phyloP scores from a whole-genome alignment of 2,113 vertebrate genomes.

The Saimiri boliviensis region DNA sequence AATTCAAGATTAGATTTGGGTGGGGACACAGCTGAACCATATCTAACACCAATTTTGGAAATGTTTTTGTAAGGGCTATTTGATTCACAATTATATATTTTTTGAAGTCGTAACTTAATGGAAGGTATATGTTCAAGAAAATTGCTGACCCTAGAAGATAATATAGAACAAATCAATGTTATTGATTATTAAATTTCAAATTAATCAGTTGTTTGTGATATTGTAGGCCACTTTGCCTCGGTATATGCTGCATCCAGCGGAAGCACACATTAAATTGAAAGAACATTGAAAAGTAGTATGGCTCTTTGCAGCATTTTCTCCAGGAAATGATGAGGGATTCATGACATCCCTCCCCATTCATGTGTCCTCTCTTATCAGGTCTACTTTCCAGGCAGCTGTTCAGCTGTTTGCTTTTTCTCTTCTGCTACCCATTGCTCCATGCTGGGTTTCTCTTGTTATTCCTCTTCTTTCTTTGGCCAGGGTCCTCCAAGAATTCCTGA shows the following conservation, averaged over 20 bases:
- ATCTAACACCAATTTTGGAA: background rate
- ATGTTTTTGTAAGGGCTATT: background rate
- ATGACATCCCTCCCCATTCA: background rate
- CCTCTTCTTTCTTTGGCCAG: background rate
- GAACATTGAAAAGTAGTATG: background rate
- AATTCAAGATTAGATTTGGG: too few relatives aligned
- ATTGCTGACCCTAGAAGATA: background rate
- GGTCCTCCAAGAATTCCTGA: background rate
- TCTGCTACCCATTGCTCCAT: rapidly evolving
- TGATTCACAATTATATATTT: background rate
- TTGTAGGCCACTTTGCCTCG: background rate
- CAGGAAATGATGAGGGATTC: background rate
- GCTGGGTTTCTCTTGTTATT: background rate
- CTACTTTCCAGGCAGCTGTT: background rate
- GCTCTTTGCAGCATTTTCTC: background rate
- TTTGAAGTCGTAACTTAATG: background rate
- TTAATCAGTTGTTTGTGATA: background rate
- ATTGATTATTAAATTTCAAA: background rate
- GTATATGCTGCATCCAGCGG: background rate
- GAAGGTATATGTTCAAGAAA: background rate
- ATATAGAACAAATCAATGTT: background rate
- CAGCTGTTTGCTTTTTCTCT: background rate
- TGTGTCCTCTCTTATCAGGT: background rate
- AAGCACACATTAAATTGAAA: background rate
- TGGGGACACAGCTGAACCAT: too few relatives aligned